These are phyloP conservation scores for Microtus montanus DNA, from an alignment of 2,113 vertebrate species.

Conservation along the genomic window DNA sequence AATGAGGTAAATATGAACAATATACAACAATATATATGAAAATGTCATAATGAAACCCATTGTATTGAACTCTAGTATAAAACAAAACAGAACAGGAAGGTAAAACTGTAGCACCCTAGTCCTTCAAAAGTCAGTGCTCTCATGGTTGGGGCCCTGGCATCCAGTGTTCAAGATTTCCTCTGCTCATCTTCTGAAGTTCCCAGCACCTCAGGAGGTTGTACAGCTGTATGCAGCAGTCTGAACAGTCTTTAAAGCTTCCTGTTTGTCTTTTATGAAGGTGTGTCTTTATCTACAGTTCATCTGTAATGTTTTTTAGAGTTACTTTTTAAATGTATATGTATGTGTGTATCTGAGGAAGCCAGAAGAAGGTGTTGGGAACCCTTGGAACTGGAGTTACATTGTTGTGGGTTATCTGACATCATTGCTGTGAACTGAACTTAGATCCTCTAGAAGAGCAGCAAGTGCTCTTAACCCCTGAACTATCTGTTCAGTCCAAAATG, in stretches of 20 bases:
- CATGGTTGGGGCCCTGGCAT: not conserved
- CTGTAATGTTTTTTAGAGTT: not conserved
- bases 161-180: not conserved
- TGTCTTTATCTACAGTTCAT: not conserved
- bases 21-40: not conserved
- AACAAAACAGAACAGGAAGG: not conserved
- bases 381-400: not conserved
- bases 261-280: constrained; percentile 4
- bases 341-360: not conserved
- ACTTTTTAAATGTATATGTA: not conserved
- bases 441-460: not conserved
- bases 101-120: not conserved
- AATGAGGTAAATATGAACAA: not conserved
- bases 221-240: not conserved
- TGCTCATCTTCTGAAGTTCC: not conserved
- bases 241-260: not conserved
- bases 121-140: not conserved
- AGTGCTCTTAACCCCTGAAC: not conserved
- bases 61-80: not conserved
- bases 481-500: not conserved
- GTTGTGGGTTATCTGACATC: not conserved
- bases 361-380: not conserved
- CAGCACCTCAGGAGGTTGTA: not conserved
- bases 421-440: not conserved
- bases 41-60: not conserved